Base-by-base conservation (phyloP, 53 echinoderm and acorn worm species). In the Glandiceps talaboti region DNA sequence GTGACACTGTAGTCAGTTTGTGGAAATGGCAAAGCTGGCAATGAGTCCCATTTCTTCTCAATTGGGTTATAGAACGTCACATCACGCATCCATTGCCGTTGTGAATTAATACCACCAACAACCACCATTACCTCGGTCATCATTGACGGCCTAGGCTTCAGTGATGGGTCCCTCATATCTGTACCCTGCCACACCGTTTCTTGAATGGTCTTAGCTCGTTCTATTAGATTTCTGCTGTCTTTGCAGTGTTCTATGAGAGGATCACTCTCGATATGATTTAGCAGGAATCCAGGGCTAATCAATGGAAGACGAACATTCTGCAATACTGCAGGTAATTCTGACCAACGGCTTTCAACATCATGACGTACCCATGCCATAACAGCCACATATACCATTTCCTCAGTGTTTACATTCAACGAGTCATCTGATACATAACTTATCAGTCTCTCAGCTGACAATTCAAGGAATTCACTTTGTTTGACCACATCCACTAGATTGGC, bases 1-100 rank as follows among this genome's bases (percentile, higher is more conserved):
- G 93, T 80, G 6, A 85, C 93, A 30, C 86, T 88, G 84, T 93
- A 93, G 72, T 93, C 93, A 0, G 93, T 90, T 27, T 90, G 88
- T 27, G 73, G 32, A 77, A 93, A 93, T 32, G 93, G 90, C 28
- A 93, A 82, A 30, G 76, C 73, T n/a, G 93, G 80, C 73, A 93
- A 85, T n/a, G 79, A 25, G 32, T 86, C 81, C 93, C 93, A 93
- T 1, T 86, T 26, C 30, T 82, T 74, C 1, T 82, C 31, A 28
- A 73, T 78, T 30, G 88, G 88, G 74, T 93, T 79, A 31, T 88
- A 88, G 82, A 81, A 88, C n/a, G 33, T 74, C 1, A 93, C 86
- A 32, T 93, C 79, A 29, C 80, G 83, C 28, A 86, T 76, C 93
- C 93, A 93, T 14, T 85, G 79, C 28, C 93, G 72, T 29, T 75